Conservation (phyloP, 1,140 invertebrate species). For the Scaptodrosophila lebanonensis region DNA sequence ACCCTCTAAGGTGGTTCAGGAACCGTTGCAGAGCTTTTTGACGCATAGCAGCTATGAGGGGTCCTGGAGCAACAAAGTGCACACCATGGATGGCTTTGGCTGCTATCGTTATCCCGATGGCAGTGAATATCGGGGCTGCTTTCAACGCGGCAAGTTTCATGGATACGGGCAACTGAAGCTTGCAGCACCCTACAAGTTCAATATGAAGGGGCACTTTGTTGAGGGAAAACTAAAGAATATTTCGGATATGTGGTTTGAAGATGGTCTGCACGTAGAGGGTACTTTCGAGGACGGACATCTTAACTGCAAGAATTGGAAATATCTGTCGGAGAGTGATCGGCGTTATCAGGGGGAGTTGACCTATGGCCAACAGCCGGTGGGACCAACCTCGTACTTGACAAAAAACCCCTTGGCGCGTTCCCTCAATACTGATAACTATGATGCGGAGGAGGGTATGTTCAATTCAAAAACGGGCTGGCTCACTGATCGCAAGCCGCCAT, state of each 20-base stretch:
- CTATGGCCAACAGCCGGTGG: slow-evolving; percentile 49
- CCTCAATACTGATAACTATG: slow-evolving; percentile 30
- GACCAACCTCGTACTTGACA: slow-evolving; percentile 49
- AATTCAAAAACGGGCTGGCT: slow-evolving; percentile 38
- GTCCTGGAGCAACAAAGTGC: slow-evolving; percentile 34
- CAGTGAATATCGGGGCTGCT: slow-evolving; percentile 58
- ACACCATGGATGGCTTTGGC: slow-evolving; percentile 62
- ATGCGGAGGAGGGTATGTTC: slow-evolving; percentile 56
- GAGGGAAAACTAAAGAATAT: slow-evolving; percentile 39
- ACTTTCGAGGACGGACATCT: slow-evolving; percentile 21
- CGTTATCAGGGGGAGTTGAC: slow-evolving; percentile 48
- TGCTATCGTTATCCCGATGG: slow-evolving; percentile 65
- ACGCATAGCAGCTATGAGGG: slow-evolving; percentile 60
- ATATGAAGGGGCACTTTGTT: slow-evolving; percentile 50
- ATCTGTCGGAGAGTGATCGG: slow-evolving; percentile 46
- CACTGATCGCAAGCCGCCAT: slow-evolving; percentile 32
- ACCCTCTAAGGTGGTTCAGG: too few relatives aligned
- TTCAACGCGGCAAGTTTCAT: slow-evolving; percentile 49
- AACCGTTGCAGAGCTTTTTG: slow-evolving; percentile 33
- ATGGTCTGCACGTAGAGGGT: slow-evolving; percentile 47
- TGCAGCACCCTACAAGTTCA: slow-evolving; percentile 49
- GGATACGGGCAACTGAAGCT: slow-evolving; percentile 52
- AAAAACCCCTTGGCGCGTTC: slow-evolving; percentile 18
- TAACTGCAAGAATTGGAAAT: slow-evolving; percentile 40
- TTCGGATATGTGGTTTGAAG: slow-evolving; percentile 62